Evolutionary conservation across 2,888 invertebrate species (phyloP), one percentile per base, ranked within the genome.

Genomic region (Cantharis rustica): DNA sequence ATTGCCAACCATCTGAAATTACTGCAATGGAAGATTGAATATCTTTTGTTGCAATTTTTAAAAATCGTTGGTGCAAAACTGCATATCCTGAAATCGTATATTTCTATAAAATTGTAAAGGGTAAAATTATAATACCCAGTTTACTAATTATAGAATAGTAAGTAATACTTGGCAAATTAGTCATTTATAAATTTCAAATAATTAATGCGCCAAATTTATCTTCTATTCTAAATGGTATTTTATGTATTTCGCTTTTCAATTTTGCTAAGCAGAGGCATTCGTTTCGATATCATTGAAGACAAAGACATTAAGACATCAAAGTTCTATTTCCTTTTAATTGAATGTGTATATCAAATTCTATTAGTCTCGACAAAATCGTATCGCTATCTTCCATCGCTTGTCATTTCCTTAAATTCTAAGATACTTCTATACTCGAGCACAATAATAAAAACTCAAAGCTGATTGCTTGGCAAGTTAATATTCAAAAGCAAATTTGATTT

Each of bases 321-420:
- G 78, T 75, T 78, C 78, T 78, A 77, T 77, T 77, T 77, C 77
- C 77, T 77, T 77, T 77, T 77, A 78, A 78, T 78, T 78, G 78
- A 78, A 78, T 78, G 73, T 75, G 71, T 78, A 78, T 78, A 69
- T 68, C 68, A 66, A 69, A 75, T 75, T 78, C 78, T 78, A 78
- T 78, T 78, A 78, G 73, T 72, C 61, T 73, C 68, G 63, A 68
- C 72, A 47, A 75, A 71, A 68, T 75, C 69, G 68, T 72, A 75
- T 75, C 66, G 66, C 69, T 75, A 75, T 75, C 75, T 75, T 71
- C 16, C 69, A 75, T 75, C 75, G 66, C 73, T 73, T 69, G 69
- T 73, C 73, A 62, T 73, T 73, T 73, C 69, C 69, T 69, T 69
- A 69, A 73, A 63, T 69, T 69, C n/a, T n/a, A 23, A 66, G 64